Base-by-base conservation (phyloP, 2,888 invertebrate species). In the Hirtodrosophila duncani region DNA sequence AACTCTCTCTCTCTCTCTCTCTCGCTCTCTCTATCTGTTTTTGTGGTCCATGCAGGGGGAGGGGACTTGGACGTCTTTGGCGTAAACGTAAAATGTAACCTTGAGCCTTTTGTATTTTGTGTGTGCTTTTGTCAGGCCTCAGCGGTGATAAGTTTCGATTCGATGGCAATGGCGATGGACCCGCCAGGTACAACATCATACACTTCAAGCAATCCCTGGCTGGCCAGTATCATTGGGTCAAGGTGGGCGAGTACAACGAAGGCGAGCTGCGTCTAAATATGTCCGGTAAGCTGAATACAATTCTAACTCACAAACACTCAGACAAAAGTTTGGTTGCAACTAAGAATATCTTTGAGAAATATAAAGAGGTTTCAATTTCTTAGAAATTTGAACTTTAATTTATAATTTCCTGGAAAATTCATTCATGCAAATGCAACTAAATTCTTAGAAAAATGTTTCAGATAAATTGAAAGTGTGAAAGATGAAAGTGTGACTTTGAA, bases 101-200 rank as follows among this genome's bases (percentile, higher is more conserved):
- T 36, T 27, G 18, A 58, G 37, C 33, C 43, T 58, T 61, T 33
- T 34, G 1, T 38, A 27, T n/a, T n/a, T n/a, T n/a, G n/a, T n/a
- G n/a, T n/a, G n/a, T n/a, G n/a, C n/a, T n/a, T 55, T 56, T 48
- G 57, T 1, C 82, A 97, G 97, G 97, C 81, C 88, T 97, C 17
- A 95, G 94, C 67, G 94, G 94, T 0, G 96, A 97, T 85, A 90
- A 92, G 82, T 98, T 98, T 87, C 92, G 92, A 68, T 98, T 98
- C 86, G 95, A 97, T 85, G 89, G 88, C 51, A 94, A 95, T 72
- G 97, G 97, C 0, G 98, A 98, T 80, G 97, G 97, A 0, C 97
- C 97, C 0, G 96, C 97, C 0, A 90, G 97, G 27, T 98, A 98
- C 89, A 95, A 97, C 84, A 97, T 98, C 68, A 93, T 98, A 55